phyloP scores from a whole-genome alignment of 2,113 vertebrate species.

The Merops nubicus region DNA sequence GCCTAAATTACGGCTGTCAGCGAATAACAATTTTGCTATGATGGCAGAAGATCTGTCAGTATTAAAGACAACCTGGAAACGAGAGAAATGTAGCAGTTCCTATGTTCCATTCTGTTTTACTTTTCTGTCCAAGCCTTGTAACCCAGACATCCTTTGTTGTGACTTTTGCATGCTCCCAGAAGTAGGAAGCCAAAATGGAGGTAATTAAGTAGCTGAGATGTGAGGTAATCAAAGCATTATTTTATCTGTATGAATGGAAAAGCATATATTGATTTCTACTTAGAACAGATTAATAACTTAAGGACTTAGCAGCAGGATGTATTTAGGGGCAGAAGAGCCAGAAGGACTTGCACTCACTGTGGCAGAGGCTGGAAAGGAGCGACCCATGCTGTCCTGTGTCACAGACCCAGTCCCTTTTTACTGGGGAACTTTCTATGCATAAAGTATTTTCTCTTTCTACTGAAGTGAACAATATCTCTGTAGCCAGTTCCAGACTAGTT shows the following conservation, averaged over 20 bases:
- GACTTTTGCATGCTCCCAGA: constrained; percentile 58
- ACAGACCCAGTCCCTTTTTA: not conserved
- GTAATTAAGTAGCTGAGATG: constrained; percentile 12
- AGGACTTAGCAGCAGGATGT: not conserved
- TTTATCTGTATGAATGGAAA: not conserved
- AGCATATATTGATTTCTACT: not conserved
- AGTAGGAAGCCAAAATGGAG: constrained; percentile 35
- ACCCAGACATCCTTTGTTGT: constrained; percentile 63
- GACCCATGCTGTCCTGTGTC: not conserved
- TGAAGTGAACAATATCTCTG: not conserved
- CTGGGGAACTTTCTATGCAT: not conserved
- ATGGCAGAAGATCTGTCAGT: constrained; percentile 57
- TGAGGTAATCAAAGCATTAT: constrained; percentile 28
- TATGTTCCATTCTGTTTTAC: constrained; percentile 38
- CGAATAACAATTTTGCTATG: constrained; percentile 56
- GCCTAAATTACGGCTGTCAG: constrained; percentile 65
- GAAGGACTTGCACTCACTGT: not conserved
- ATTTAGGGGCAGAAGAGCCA: not conserved
- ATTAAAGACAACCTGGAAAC: constrained; percentile 68
- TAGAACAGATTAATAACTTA: not conserved
- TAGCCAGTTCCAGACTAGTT: not conserved
- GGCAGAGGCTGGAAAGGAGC: not conserved
- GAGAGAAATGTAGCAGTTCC: constrained; percentile 49
- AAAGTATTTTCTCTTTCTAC: not conserved
- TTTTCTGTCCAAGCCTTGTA: constrained; percentile 59